These are phyloP conservation scores for Philopedon plagiatum DNA, from an alignment of 2,888 invertebrate genomes.

Conservation along the genomic window DNA sequence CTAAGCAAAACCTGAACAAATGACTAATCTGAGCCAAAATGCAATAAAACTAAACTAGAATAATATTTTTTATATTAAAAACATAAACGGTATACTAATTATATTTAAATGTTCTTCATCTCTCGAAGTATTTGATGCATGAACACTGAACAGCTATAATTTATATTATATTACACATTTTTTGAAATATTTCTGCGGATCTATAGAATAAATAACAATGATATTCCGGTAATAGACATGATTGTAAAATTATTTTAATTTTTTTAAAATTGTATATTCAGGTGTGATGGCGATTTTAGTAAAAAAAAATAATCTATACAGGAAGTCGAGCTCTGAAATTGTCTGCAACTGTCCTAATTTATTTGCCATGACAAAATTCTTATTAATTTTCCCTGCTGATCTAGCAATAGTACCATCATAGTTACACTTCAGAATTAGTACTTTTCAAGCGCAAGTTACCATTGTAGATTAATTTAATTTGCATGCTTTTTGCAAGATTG, in stretches of 20 bases:
- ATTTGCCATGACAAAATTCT: no score
- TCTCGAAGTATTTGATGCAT: background rate
- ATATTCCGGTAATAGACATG: background rate
- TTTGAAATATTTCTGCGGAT: background rate
- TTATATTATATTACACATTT: background rate
- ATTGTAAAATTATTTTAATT: conserved; percentile 2
- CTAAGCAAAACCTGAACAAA: no score
- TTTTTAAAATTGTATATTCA: background rate
- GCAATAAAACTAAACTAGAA: no score
- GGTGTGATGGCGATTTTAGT: background rate
- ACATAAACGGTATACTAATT: background rate
- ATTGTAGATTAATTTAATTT: no score
- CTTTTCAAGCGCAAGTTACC: no score
- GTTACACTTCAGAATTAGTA: no score
- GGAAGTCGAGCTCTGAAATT: background rate
- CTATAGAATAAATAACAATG: background rate
- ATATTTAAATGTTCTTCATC: background rate
- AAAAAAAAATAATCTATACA: background rate
- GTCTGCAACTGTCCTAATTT: no score
- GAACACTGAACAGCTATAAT: conserved; percentile 1
- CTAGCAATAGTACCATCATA: no score
- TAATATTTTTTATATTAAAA: conserved; percentile 9
- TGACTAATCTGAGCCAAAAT: no score
- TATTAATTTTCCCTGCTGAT: no score
- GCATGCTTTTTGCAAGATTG: no score